These are phyloP conservation scores for Falco punctatus DNA, from an alignment of 2,113 vertebrate species.

Conservation along the genomic window DNA sequence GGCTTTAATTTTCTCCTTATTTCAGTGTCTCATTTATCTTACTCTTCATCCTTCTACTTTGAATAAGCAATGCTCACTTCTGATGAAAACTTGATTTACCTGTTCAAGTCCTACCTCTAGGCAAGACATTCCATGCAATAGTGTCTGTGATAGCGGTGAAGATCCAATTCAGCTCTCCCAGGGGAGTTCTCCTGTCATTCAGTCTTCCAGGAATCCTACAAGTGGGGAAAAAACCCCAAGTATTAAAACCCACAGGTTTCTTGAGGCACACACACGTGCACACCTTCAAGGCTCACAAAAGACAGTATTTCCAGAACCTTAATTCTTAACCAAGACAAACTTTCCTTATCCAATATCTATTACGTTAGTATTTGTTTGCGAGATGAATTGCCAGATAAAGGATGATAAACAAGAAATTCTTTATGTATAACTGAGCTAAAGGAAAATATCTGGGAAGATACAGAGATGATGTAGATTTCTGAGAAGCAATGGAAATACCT, in stretches of 20 bases:
- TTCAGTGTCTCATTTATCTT: not conserved
- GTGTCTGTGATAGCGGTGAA: constrained; percentile 99
- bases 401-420: not conserved
- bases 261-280: not conserved
- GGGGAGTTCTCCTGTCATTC: constrained; percentile 94
- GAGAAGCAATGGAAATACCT: not conserved
- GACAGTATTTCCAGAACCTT: not conserved
- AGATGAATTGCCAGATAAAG: not conserved
- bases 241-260: accelerated
- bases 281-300: not conserved
- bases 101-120: constrained; percentile 81
- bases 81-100: not conserved
- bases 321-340: not conserved
- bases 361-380: not conserved
- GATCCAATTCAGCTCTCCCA: constrained; percentile 99
- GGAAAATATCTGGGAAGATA: not conserved
- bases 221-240: not conserved
- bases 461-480: not conserved
- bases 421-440: not conserved
- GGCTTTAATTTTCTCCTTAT: not conserved
- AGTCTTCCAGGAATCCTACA: constrained; percentile 93
- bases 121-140: constrained; percentile 97
- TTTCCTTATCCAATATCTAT: not conserved
- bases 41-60: not conserved
- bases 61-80: not conserved